phyloP scores from a whole-genome alignment of 2,797 vertebrate genomes.

The Molossus alvarezi region DNA sequence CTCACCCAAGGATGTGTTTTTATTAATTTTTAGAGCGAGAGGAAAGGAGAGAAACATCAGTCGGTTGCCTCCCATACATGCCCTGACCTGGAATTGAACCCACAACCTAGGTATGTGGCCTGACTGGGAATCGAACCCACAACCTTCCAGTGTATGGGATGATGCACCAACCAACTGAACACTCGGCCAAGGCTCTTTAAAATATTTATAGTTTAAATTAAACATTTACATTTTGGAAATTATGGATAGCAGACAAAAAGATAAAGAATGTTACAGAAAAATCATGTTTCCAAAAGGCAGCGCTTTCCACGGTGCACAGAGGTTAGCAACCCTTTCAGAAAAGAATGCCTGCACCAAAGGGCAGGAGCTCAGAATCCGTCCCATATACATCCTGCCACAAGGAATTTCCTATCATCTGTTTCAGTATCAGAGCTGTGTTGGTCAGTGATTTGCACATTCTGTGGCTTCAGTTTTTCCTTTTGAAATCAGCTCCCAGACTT shows the following conservation, averaged over 20 bases:
- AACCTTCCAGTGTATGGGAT: not conserved
- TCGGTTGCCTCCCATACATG: not conserved
- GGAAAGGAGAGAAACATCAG: not conserved
- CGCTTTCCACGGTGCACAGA: not conserved
- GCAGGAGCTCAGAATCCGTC: conserved; percentile 14
- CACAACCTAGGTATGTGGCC: no score
- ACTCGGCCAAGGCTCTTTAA: not conserved
- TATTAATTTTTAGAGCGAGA: not conserved
- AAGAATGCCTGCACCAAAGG: not conserved
- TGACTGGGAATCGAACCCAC: not conserved
- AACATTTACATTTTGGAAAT: conserved; percentile 44
- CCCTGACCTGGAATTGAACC: no score
- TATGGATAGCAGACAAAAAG: conserved; percentile 23
- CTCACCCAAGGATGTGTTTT: not conserved
- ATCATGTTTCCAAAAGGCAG: not conserved
- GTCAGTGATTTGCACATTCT: conserved; percentile 72
- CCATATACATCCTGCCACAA: conserved; percentile 46
- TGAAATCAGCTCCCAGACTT: conserved; percentile 76
- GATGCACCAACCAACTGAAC: not conserved
- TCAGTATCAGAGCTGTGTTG: conserved; percentile 50
- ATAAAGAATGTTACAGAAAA: not conserved
- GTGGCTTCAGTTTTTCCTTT: conserved; percentile 77
- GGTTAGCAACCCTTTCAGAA: conserved; percentile 20
- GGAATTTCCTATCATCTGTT: conserved; percentile 61
- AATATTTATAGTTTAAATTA: not conserved